Conservation (phyloP, 2,888 invertebrate species). For the Nezara viridula region DNA sequence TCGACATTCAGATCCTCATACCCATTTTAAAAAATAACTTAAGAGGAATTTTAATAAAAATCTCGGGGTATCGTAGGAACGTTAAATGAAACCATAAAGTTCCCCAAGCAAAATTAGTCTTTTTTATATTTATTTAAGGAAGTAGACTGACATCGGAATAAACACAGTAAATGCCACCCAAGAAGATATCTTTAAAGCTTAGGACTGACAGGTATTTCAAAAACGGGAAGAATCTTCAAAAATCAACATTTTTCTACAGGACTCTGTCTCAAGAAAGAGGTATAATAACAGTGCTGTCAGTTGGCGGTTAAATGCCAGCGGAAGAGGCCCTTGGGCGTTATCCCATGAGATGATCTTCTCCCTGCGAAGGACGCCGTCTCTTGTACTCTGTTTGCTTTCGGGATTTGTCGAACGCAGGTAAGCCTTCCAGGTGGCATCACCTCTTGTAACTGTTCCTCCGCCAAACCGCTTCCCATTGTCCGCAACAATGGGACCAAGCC, state of each 20-base stretch:
- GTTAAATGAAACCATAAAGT: no score
- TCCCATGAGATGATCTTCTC: conserved; percentile 44
- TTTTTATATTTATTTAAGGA: neutral
- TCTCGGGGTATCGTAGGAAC: no score
- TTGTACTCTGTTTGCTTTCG: neutral
- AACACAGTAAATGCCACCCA: neutral
- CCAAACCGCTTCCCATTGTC: conserved; percentile 38
- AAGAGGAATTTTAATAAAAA: no score
- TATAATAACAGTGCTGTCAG: conserved; percentile 32
- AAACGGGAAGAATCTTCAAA: neutral
- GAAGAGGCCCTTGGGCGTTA: conserved; percentile 14
- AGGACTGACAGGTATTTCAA: neutral
- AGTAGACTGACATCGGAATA: neutral
- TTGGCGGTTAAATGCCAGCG: conserved; percentile 26
- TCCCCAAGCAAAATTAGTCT: no score
- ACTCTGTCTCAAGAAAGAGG: neutral
- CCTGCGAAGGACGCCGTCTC: neutral
- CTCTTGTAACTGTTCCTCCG: conserved; percentile 41
- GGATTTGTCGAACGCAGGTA: conserved; percentile 2
- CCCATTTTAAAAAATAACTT: no score
- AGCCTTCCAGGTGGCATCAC: conserved; percentile 38
- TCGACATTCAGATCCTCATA: no score
- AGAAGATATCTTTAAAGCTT: neutral
- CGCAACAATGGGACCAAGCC: neutral
- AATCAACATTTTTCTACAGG: conserved; percentile 25